Base-by-base conservation (phyloP, 2,797 vertebrate genomes). In the Podargus strigoides region DNA sequence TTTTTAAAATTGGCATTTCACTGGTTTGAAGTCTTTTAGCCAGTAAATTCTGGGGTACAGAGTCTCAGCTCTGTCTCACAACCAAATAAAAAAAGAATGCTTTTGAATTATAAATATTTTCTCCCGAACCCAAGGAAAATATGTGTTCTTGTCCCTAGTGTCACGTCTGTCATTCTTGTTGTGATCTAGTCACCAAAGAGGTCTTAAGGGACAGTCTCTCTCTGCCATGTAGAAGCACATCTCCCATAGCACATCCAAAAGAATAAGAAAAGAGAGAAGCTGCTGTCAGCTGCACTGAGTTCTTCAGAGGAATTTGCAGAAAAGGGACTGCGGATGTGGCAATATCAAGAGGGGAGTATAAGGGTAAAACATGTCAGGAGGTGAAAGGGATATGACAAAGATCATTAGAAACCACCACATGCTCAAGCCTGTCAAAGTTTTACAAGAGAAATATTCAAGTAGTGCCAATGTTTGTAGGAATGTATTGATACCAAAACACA, bases 371-470 rank as follows among this genome's bases (percentile, higher is more conserved):
- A 28, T 94, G 94, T 79, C 96, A 69, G 0, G 60, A 74, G 95
- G 85, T 91, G 74, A 92, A 85, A 85, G 53, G 89, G 37, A 3
- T 92, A 56, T 89, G 92, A 80, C 68, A 80, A 42, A 55, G 50
- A 81, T 85, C 67, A 7, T 85, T 70, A 81, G 59, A 94, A 94
- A 49, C 53, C 89, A 92, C 94, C 93, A 78, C 63, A 42, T 10
- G 76, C 79, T 92, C 34, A 46, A 88, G 80, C 60, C 87, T 92
- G 92, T 90, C 96, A 96, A 26, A 77, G 75, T 62, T 75, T 44
- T 36, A 14, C 91, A 64, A 14, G 80, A 89, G 83, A 58, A 68
- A 85, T 88, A 20, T 47, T 93, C 19, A 21, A 81, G 52, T 62
- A 6, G 7, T 81, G 93, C 58, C 49, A 50, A 4, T 62, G 55